Percentiles rank a stretch among this genome's conserved stretches.
These are phyloP conservation scores for Dynastes maya DNA, from an alignment of 2,888 invertebrate genomes.

Conservation along the genomic window DNA sequence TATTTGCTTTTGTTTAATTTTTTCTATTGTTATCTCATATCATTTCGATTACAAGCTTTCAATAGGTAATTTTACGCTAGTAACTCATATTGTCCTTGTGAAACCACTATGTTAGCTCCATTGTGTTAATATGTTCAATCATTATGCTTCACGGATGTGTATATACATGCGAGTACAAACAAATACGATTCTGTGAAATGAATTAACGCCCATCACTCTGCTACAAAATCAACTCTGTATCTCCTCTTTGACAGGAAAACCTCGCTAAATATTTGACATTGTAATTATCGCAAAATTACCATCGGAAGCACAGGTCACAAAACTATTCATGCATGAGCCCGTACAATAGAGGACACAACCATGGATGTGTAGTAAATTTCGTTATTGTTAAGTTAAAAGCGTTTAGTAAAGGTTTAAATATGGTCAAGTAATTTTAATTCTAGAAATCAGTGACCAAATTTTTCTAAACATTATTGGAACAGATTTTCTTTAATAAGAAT, in stretches of 20 bases:
- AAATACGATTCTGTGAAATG: conserved; percentile 4
- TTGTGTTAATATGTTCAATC: background rate
- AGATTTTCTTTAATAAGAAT: too few relatives aligned
- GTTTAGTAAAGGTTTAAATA: too few relatives aligned
- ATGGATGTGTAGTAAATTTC: too few relatives aligned
- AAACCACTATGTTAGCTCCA: background rate
- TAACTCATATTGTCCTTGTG: too few relatives aligned
- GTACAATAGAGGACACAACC: background rate
- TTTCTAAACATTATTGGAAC: too few relatives aligned
- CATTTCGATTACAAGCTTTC: too few relatives aligned
- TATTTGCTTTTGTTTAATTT: too few relatives aligned
- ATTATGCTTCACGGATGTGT: background rate
- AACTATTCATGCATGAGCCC: background rate
- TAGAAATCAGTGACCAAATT: too few relatives aligned
- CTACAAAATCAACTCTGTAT: background rate
- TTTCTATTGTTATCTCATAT: too few relatives aligned
- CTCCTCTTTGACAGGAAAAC: conserved; percentile 3
- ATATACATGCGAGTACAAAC: background rate
- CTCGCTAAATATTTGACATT: conserved; percentile 1
- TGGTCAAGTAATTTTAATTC: too few relatives aligned
- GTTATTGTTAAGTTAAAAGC: too few relatives aligned
- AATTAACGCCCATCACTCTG: background rate
- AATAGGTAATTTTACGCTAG: too few relatives aligned
- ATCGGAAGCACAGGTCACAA: background rate
- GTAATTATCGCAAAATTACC: background rate